A percentile compares a stretch with the other conserved stretches of the same genome.
phyloP scores from a whole-genome alignment of 2,797 vertebrate species.

The Halcyon chelicuti region DNA sequence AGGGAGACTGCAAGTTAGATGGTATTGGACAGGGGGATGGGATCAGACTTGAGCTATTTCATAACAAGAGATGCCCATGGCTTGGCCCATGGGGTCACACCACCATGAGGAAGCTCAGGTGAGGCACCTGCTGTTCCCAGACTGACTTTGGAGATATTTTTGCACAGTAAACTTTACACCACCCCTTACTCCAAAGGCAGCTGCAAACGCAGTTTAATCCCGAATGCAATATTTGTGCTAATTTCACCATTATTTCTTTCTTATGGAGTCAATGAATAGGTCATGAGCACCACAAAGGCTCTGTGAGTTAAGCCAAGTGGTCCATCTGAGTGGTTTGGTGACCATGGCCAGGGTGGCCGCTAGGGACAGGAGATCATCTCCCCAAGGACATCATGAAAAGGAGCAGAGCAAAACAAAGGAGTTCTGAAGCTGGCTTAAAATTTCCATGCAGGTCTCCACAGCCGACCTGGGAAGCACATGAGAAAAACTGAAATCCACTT shows the following conservation, averaged over 20 bases:
- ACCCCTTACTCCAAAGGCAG: neutral
- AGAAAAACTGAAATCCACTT: neutral
- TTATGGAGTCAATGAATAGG: neutral
- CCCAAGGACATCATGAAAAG: neutral
- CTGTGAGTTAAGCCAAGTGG: neutral
- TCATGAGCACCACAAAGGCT: neutral
- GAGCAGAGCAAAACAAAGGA: neutral
- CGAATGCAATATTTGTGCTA: neutral
- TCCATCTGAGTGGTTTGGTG: neutral
- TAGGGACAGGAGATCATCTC: neutral
- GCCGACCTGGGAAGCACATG: neutral
- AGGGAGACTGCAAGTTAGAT: neutral
- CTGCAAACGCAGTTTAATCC: neutral
- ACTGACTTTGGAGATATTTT: neutral
- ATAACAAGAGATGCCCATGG: neutral
- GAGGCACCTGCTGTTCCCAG: neutral
- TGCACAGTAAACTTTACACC: neutral
- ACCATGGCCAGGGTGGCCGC: accelerated
- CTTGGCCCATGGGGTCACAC: neutral
- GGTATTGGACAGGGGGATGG: neutral
- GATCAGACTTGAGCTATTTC: neutral
- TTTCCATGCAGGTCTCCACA: neutral
- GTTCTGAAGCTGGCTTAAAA: neutral
- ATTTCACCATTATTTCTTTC: neutral
- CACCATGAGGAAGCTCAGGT: neutral